Conservation (phyloP, 1,140 invertebrate genomes). For the Brachionus rotundiformis region DNA sequence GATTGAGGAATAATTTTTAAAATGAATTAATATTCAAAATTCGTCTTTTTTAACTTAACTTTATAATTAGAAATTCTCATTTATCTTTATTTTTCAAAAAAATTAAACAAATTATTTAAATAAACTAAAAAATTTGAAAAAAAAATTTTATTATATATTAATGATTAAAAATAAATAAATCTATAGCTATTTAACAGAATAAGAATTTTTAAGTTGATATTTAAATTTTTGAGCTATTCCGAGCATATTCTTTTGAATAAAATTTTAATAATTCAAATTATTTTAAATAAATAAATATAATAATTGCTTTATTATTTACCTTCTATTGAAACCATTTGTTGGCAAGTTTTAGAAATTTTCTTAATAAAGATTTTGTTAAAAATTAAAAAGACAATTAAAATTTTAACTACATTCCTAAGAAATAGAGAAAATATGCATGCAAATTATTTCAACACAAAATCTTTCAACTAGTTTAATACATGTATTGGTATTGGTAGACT, state of each 20-base stretch:
- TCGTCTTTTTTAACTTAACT: constrained; percentile 9
- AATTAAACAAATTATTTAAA: too few relatives aligned
- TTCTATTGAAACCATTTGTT: neutral
- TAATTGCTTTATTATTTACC: neutral
- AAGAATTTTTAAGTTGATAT: neutral
- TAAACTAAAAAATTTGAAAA: too few relatives aligned
- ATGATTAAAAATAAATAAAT: too few relatives aligned
- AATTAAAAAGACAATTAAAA: neutral
- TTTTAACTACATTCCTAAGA: neutral
- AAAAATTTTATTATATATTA: too few relatives aligned
- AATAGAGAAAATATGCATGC: constrained; percentile 6
- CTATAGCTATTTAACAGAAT: too few relatives aligned
- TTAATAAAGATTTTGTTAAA: neutral
- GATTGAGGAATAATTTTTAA: too few relatives aligned
- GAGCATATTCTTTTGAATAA: neutral
- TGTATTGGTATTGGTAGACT: neutral
- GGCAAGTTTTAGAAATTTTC: too few relatives aligned
- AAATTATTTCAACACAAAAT: neutral
- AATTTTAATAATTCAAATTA: neutral
- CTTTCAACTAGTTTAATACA: neutral
- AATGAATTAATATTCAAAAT: neutral
- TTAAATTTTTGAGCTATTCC: neutral
- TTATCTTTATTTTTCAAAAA: too few relatives aligned
- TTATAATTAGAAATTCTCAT: neutral
- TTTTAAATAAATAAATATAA: neutral